phyloP scores from a whole-genome alignment of 2,797 vertebrate species.

The Rousettus madagascariensis region DNA sequence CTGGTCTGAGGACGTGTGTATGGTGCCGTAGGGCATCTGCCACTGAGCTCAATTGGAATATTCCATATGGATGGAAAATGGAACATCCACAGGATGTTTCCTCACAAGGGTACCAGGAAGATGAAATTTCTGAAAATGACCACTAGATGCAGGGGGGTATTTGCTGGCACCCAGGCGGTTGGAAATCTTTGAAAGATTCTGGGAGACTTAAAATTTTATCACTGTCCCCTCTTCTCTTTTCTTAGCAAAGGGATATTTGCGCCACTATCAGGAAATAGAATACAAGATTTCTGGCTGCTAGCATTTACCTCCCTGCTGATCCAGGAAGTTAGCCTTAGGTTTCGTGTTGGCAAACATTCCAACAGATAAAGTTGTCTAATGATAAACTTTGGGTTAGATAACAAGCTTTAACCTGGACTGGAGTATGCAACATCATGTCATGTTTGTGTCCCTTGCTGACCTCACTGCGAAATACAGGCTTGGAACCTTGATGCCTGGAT shows the following conservation, averaged over 20 bases:
- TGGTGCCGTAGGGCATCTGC: neutral
- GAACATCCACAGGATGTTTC: neutral
- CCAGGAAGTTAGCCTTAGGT: constrained; percentile 20
- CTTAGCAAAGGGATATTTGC: constrained; percentile 11
- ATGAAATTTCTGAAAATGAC: constrained; percentile 27
- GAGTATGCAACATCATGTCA: neutral
- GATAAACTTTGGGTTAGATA: constrained; percentile 1
- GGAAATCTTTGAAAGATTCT: constrained; percentile 24
- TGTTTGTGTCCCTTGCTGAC: constrained; percentile 30
- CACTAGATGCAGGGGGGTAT: neutral
- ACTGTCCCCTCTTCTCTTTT: neutral
- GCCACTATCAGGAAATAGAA: neutral
- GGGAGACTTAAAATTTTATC: neutral
- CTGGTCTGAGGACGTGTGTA: neutral
- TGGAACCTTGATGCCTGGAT: neutral
- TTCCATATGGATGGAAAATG: constrained; percentile 3
- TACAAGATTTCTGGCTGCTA: neutral
- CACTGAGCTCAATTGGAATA: neutral
- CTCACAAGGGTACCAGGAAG: neutral
- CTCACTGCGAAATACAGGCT: constrained; percentile 22
- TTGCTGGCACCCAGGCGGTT: neutral
- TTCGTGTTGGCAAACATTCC: constrained; percentile 30
- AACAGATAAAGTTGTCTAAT: neutral
- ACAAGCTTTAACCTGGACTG: constrained; percentile 11
- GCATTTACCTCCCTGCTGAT: neutral